A percentile compares a stretch with the other conserved stretches of the same genome.
Evolutionary conservation across 2,797 vertebrate genomes (phyloP).

Genomic region (Hemibagrus guttatus): DNA sequence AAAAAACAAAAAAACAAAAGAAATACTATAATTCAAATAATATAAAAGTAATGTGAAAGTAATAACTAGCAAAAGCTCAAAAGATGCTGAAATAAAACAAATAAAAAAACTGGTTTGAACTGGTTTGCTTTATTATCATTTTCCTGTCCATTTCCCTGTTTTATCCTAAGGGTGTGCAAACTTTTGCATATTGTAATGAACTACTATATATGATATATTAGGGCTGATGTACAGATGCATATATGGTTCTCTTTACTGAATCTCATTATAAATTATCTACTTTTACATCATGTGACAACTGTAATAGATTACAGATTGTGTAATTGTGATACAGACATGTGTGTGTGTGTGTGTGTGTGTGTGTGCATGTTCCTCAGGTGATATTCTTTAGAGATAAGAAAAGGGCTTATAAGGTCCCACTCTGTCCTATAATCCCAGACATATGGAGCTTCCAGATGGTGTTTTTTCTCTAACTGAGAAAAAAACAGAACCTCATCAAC

Average conservation of each 20-base stretch:
- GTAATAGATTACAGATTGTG: neutral
- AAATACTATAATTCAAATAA: neutral
- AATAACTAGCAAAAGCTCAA: neutral
- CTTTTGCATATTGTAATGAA: neutral
- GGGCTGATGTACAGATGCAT: neutral
- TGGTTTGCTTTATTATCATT: neutral
- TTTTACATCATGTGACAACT: neutral
- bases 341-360: neutral
- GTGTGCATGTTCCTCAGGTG: neutral
- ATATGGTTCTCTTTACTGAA: neutral
- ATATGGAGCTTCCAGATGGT: constrained; percentile 48
- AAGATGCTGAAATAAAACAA: neutral
- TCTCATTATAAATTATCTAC: neutral
- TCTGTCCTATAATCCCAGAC: constrained; percentile 26
- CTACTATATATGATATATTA: neutral
- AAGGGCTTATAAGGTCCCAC: neutral
- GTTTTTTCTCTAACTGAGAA: constrained; percentile 7
- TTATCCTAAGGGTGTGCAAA: neutral
- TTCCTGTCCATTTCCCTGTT: neutral
- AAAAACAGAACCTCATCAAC: neutral
- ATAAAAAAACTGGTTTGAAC: neutral
- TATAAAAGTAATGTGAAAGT: neutral
- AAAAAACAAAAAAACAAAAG: too few species aligned
- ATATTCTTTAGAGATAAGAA: constrained; percentile 11
- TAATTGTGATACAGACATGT: neutral